Base-by-base conservation (phyloP, 2,888 invertebrate genomes). In the Amphipoea lucens region DNA sequence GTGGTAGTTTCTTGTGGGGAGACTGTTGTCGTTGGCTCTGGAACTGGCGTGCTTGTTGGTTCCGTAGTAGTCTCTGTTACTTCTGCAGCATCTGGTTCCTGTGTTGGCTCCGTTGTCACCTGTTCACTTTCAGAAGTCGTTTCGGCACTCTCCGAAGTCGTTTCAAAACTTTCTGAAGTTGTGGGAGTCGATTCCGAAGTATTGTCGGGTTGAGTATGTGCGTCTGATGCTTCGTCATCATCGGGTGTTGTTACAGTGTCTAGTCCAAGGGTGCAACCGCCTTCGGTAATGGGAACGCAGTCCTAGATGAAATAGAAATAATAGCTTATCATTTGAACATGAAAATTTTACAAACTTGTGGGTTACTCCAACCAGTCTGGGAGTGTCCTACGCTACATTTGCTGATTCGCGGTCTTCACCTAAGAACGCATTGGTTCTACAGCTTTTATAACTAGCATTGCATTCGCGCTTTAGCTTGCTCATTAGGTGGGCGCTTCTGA, bases 161-260 rank as follows among this genome's bases (percentile, higher is more conserved):
- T 62, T 72, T 62, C n/a, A 12, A 9, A 14, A 29, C 29, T 14
- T 67, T 77, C 77, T 5, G 23, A 4, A 2, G 78, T 60, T 2
- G 75, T 48, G 7, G 36, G 88, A 79, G 82, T 92, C 88, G 40
- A 40, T 85, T 23, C 62, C 5, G 57, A 40, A 91, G 76, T 1
- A 74, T 86, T 45, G 42, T 72, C 62, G 1, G 68, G 17, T 36
- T 72, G n/a, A 40, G 74, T 36, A 20, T 40, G 5, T 57, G 54
- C n/a, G 9, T 40, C 17, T n/a, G 74, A 63, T 11, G 74, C 1
- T 1, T 29, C 48, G 0, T 42, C 42, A 42, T 54, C 42, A 12
- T 14, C 63, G 6, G 70, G 60, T 29, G 85, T 85, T 36, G 86
- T 69, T 45, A 1, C 62, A 45, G 54, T 23, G 9, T 5, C 48